Percentiles rank a stretch among this genome's conserved stretches.
phyloP scores from a whole-genome alignment of 2,797 vertebrate genomes.

The Sebastes nivosus region DNA sequence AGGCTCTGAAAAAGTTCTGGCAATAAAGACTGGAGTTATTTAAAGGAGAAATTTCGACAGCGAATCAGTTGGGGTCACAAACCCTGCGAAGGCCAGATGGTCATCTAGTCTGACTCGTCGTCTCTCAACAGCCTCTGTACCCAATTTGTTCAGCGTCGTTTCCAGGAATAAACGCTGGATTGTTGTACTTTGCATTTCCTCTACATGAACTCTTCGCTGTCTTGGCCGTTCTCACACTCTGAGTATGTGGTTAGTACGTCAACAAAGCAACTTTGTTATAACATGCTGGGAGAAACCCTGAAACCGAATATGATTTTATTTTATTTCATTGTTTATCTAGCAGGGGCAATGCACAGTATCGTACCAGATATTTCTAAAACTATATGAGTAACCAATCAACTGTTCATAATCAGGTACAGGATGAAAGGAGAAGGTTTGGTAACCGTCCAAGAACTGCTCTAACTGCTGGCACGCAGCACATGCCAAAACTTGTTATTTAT shows the following conservation, averaged over 20 bases:
- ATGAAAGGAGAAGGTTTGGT: neutral
- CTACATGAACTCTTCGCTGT: conserved; percentile 1
- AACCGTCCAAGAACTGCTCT: neutral
- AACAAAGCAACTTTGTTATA: neutral
- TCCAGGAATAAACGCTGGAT: conserved; percentile 23
- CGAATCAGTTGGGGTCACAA: conserved; percentile 45
- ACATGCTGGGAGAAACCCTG: neutral
- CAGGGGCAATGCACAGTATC: neutral
- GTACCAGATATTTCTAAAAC: neutral
- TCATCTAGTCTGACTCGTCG: conserved; percentile 40
- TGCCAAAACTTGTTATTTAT: neutral
- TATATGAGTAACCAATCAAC: neutral
- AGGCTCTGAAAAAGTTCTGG: conserved; percentile 19
- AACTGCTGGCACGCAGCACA: neutral
- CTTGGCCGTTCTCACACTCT: neutral
- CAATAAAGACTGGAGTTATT: conserved; percentile 33
- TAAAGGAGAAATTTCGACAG: conserved; percentile 20
- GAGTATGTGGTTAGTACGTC: neutral
- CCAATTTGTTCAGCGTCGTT: conserved; percentile 14
- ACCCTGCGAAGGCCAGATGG: conserved; percentile 51
- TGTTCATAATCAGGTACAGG: neutral
- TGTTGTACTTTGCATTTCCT: conserved; percentile 25
- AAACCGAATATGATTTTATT: neutral
- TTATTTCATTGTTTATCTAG: neutral
- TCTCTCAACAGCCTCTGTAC: conserved; percentile 8